These are phyloP conservation scores for Leptopilina boulardi DNA, from an alignment of 1,140 invertebrate genomes.

Conservation along the genomic window DNA sequence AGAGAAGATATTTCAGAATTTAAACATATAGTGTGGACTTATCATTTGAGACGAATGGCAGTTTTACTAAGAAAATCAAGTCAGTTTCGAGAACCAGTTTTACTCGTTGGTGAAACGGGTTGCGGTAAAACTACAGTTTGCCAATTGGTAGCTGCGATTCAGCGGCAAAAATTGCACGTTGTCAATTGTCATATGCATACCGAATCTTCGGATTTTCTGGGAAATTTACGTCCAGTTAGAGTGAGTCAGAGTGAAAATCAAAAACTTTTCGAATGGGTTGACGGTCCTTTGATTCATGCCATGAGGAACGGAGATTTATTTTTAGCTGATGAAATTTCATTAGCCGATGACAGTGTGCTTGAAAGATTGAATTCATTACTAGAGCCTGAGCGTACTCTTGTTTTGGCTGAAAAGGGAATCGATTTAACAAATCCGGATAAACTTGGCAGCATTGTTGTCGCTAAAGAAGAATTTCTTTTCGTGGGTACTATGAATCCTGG, in stretches of 20 bases:
- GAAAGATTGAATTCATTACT: slow-evolving; percentile 98
- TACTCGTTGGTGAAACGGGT: slow-evolving; percentile 98
- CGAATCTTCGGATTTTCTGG: slow-evolving; percentile 98
- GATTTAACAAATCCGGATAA: slow-evolving; percentile 66
- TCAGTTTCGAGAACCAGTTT: slow-evolving; percentile 94
- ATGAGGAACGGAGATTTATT: slow-evolving; percentile 94
- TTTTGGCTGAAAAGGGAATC: slow-evolving; percentile 92
- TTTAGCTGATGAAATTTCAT: slow-evolving; percentile 98
- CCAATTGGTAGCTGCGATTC: slow-evolving; percentile 87
- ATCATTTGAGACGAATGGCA: slow-evolving; percentile 91
- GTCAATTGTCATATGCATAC: slow-evolving; percentile 99
- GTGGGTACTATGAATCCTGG: slow-evolving; percentile 99
- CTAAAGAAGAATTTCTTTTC: slow-evolving; percentile 90
- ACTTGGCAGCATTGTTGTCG: slow-evolving; percentile 81
- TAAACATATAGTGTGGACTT: slow-evolving; percentile 95
- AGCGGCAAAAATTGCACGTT: slow-evolving; percentile 81
- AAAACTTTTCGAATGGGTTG: slow-evolving; percentile 97
- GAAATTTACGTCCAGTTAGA: slow-evolving; percentile 94
- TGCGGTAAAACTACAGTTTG: slow-evolving; percentile 99
- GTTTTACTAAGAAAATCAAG: slow-evolving; percentile 94
- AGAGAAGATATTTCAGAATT: slow-evolving; percentile 76
- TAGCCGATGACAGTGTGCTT: slow-evolving; percentile 98
- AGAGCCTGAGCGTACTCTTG: slow-evolving; percentile 93
- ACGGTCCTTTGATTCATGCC: slow-evolving; percentile 94
- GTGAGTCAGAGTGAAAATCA: slow-evolving; percentile 77